Base-by-base conservation (phyloP, 2,113 vertebrate species). In the Mystacornis crossleyi region DNA sequence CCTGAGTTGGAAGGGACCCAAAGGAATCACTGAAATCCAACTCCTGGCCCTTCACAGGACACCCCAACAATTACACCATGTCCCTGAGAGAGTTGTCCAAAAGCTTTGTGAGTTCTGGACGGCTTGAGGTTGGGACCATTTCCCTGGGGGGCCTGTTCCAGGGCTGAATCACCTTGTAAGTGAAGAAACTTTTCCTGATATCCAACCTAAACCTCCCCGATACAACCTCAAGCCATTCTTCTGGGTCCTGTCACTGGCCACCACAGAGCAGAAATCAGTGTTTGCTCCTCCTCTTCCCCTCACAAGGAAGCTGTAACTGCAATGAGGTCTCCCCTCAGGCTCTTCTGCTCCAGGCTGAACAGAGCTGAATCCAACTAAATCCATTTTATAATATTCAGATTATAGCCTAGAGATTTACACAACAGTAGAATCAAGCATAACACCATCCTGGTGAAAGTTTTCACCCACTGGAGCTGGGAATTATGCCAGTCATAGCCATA, bases 41-140 rank as follows among this genome's bases (percentile, higher is more conserved):
- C 9, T 24, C 33, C 33, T 36, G 31, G 33, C 9, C 33, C 26
- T 33, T 28, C 15, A 38, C 3, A 43, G 6, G 40, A 65, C 18
- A 61, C 8, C 8, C 28, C 28, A 19, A 69, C 12, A 89, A 33
- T 51, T 18, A 45, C 4, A 33, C 7, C 12, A 21, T 13, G 25
- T 57, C 14, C 42, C 31, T 10, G 12, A 18, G 5, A 43, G 31
- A 16, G 21, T 16, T 57, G 9, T 66, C 36, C 43, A 73, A 57
- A 73, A 33, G 2, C 4, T 73, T 43, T 57, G 18, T n/a, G 18
- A 43, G 6, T 33, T 38, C 51, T 51, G 23, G 5, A 48, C 57
- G 18, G 8, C 12, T 58, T 7, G 6, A 65, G 23, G 10, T 8
- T 0, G 0, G 12, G 26, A 36, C 7, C 15, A 28, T 18, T 73